Evolutionary conservation across 2,797 vertebrate genomes (phyloP).

Genomic region (Pipistrellus pipistrellus): DNA sequence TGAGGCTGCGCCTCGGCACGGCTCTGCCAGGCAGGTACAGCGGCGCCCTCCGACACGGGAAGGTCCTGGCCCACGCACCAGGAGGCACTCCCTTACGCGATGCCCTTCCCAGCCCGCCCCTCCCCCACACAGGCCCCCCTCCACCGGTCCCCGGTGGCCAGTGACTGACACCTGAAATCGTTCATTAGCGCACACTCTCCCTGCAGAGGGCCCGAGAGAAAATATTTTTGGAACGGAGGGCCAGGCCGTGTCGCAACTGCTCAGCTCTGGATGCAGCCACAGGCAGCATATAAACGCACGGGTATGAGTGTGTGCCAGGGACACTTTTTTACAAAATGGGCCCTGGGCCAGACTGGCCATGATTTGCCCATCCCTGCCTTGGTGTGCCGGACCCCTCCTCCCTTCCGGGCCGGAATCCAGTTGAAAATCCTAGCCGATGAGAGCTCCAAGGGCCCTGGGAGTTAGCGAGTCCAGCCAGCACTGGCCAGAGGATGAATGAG

Average conservation of each 20-base stretch:
- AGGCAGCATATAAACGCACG: fast-evolving
- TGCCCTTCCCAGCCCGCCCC: fast-evolving
- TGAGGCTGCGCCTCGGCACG: fast-evolving
- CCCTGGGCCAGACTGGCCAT: fast-evolving
- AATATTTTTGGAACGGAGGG: background rate
- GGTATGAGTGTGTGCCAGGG: fast-evolving
- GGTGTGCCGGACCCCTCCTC: background rate
- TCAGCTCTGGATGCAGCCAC: fast-evolving
- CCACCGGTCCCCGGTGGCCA: background rate
- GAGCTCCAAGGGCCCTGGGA: background rate
- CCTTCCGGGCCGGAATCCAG: fast-evolving
- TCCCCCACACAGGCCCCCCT: background rate
- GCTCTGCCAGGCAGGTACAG: background rate
- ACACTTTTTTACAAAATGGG: background rate
- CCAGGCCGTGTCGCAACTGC: background rate
- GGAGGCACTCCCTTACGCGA: background rate
- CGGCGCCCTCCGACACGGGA: background rate
- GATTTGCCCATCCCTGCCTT: fast-evolving
- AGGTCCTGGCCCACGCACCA: background rate
- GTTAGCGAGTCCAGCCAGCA: too few relatives aligned
- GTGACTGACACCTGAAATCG: background rate
- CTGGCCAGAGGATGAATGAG: background rate
- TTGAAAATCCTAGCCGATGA: background rate
- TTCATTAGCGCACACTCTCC: background rate
- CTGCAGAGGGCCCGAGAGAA: background rate